Percentiles rank a stretch among this genome's conserved stretches.
Evolutionary conservation across 2,888 invertebrate species (phyloP).

Genomic region (Clostera curtula): DNA sequence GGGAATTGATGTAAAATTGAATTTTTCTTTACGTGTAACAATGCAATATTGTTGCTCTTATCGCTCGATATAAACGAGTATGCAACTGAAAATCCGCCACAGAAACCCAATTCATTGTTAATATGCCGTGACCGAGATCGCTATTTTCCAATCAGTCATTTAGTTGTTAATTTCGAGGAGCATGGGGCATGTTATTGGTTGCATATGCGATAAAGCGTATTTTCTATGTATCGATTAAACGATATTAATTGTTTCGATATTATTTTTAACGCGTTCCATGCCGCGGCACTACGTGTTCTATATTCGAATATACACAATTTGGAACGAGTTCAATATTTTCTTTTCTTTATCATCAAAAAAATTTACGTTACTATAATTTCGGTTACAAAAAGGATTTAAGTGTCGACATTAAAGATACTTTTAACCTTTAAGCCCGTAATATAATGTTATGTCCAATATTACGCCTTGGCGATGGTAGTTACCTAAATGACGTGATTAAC

Average conservation of each 20-base stretch:
- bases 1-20: too few relatives aligned
- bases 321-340: slow-evolving; percentile 2
- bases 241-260: slow-evolving; percentile 37
- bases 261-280: slow-evolving; percentile 21
- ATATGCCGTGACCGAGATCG: slow-evolving; percentile 63
- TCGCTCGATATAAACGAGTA: slow-evolving; percentile 45
- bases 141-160: slow-evolving; percentile 68
- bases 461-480: slow-evolving; percentile 19
- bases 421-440: slow-evolving; percentile 23
- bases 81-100: slow-evolving; percentile 54
- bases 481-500: slow-evolving; percentile 26
- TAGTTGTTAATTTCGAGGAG: slow-evolving; percentile 70
- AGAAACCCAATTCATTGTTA: slow-evolving; percentile 72
- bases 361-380: neutral
- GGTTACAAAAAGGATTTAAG: too few relatives aligned
- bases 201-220: slow-evolving; percentile 32
- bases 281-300: slow-evolving; percentile 20
- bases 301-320: slow-evolving; percentile 17
- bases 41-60: slow-evolving; percentile 50
- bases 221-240: slow-evolving; percentile 43
- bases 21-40: slow-evolving; percentile 21
- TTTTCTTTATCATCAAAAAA: slow-evolving; percentile 1
- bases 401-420: slow-evolving; percentile 21
- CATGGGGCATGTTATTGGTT: slow-evolving; percentile 70
- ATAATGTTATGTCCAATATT: slow-evolving; percentile 23